Percentiles rank a stretch among this genome's conserved stretches.
These are phyloP conservation scores for Orientallactaga bullata DNA, from an alignment of 2,113 vertebrate species.

Conservation along the genomic window DNA sequence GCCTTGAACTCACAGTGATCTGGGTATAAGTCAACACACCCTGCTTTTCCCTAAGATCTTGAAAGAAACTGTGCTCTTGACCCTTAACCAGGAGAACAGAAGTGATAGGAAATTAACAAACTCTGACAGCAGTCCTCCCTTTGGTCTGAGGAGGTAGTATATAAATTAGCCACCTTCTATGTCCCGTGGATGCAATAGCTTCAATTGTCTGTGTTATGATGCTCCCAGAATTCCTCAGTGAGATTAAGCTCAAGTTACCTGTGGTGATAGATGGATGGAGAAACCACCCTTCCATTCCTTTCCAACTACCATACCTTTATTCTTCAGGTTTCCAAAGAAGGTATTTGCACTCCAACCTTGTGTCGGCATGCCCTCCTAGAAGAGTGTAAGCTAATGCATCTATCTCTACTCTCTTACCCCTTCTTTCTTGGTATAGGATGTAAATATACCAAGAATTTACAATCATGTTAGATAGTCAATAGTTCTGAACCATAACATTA, in stretches of 20 bases:
- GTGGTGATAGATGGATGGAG: not conserved
- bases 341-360: not conserved
- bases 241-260: not conserved
- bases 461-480: not conserved
- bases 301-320: not conserved
- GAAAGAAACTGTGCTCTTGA: not conserved
- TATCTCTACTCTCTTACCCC: not conserved
- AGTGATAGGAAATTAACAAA: not conserved
- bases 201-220: not conserved
- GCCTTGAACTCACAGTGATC: too few species aligned
- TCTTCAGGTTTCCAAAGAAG: not conserved
- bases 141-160: not conserved
- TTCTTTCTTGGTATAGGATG: not conserved
- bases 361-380: not conserved
- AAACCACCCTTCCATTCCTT: not conserved
- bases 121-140: not conserved
- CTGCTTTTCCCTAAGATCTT: not conserved
- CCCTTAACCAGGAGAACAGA: not conserved
- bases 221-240: not conserved
- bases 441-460: constrained; percentile 49
- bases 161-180: not conserved
- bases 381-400: not conserved
- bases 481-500: not conserved
- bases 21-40: not conserved
- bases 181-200: not conserved